Evolutionary conservation across 53 echinoderm and acorn worm species (phyloP).

Genomic region (Hippasteria phrygiana): DNA sequence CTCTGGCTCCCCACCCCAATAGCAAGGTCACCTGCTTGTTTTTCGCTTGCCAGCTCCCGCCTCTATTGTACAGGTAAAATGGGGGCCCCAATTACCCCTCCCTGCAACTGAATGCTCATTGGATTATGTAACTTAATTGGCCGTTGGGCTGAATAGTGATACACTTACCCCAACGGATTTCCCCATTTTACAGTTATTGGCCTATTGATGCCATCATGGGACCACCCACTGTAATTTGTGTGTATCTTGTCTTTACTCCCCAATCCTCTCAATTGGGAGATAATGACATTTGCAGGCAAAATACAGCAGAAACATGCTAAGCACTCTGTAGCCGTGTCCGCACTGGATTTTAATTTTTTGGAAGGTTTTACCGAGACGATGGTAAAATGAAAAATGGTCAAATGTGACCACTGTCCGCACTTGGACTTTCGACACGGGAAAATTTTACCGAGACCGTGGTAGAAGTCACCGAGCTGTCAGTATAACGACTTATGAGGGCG

Average conservation of each 20-base stretch:
- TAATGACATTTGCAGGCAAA: neutral
- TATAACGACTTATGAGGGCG: too few relatives aligned
- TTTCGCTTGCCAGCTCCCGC: neutral
- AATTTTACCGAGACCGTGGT: too few relatives aligned
- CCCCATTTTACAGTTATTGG: conserved; percentile 2
- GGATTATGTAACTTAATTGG: conserved; percentile 47
- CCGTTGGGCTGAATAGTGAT: conserved; percentile 1
- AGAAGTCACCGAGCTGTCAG: too few relatives aligned
- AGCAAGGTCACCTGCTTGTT: conserved; percentile 9
- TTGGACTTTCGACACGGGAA: too few relatives aligned
- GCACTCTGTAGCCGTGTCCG: too few relatives aligned
- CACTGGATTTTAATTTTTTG: too few relatives aligned
- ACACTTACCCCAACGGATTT: conserved; percentile 20
- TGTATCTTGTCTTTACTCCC: neutral
- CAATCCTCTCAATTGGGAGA: neutral
- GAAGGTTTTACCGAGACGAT: too few relatives aligned
- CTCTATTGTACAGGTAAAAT: conserved; percentile 25
- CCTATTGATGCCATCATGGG: neutral
- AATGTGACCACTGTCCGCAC: too few relatives aligned
- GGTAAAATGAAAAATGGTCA: too few relatives aligned
- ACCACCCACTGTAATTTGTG: conserved; percentile 33
- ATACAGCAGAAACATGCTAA: too few relatives aligned
- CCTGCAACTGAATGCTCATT: conserved; percentile 23
- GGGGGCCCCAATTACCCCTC: conserved; percentile 6
- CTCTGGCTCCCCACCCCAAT: neutral